A percentile compares a stretch with the other conserved stretches of the same genome.
These are phyloP conservation scores for human (Homo sapiens) DNA, from an alignment of 2,113 vertebrate genomes.

Conservation along the genomic window GRCh38 chr4:142688001-142688500, in stretches of 20 bases:
- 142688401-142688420: neutral
- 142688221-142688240: neutral
- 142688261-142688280: neutral
- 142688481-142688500: neutral
- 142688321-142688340: neutral
- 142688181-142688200: neutral
- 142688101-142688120: neutral
- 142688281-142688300: neutral
- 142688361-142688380: neutral
- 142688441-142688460: neutral
- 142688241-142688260: neutral
- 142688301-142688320: neutral
- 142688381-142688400: neutral
- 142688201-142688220: neutral
- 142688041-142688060: neutral
- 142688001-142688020: neutral
- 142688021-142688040: neutral
- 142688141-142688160: neutral
- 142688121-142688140: neutral
- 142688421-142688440: neutral
- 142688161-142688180: neutral
- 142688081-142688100: neutral
- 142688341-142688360: neutral
- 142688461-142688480: neutral
- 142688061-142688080: neutral